Conservation (phyloP, 2,113 vertebrate genomes). For the Thryonomys swinderianus region DNA sequence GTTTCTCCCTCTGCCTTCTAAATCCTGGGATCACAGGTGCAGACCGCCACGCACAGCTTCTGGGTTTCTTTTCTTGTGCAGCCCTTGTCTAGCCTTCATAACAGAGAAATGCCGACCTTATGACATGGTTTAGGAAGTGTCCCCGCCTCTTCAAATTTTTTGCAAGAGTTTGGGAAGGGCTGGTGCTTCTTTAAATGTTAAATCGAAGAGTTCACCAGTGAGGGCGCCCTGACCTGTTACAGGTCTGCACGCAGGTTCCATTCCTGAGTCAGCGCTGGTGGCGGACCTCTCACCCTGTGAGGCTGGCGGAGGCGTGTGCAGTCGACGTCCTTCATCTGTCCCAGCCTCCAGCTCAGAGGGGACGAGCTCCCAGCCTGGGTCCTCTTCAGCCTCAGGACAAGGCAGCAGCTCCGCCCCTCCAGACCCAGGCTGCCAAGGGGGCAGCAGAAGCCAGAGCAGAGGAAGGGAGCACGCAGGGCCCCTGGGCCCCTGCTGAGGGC, state of each 20-base stretch:
- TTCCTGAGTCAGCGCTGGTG: background rate
- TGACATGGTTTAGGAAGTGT: background rate
- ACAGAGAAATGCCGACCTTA: background rate
- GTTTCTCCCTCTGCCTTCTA: background rate
- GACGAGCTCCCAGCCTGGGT: fast-evolving
- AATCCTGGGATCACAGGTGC: background rate
- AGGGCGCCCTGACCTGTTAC: background rate
- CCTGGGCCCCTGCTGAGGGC: background rate
- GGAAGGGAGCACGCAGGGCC: no score
- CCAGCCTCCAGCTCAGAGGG: background rate
- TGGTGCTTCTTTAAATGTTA: background rate
- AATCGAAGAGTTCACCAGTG: background rate
- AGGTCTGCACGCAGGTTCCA: background rate
- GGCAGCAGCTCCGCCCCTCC: no score
- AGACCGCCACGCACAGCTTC: background rate
- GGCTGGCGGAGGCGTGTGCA: background rate
- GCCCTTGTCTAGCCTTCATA: background rate
- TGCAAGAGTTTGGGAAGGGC: background rate
- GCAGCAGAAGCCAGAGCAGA: no score
- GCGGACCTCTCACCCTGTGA: no score
- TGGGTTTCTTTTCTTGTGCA: background rate
- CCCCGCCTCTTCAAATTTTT: background rate
- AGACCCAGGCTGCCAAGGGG: no score
- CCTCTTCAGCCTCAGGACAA: background rate
- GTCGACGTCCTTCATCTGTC: background rate